Percentiles rank a stretch among this genome's conserved stretches.
Evolutionary conservation across 2,113 vertebrate genomes (phyloP).

Genomic region (Sorex araneus): DNA sequence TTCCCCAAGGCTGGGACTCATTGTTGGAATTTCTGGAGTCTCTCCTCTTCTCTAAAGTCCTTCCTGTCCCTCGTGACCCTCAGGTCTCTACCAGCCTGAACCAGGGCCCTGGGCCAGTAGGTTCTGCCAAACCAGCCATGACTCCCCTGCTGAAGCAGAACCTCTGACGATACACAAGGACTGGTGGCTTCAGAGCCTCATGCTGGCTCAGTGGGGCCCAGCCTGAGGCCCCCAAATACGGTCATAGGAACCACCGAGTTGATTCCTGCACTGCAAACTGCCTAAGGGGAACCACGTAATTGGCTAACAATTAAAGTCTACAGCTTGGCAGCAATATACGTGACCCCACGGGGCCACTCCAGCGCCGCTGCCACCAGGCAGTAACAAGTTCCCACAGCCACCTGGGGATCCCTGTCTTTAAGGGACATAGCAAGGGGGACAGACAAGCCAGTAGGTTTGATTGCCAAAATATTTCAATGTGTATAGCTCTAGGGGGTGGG

Average conservation of each 20-base stretch:
- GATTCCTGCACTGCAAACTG: neutral
- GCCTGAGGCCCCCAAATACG: neutral
- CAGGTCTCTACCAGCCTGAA: neutral
- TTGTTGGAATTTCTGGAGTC: neutral
- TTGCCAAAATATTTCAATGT: constrained; percentile 19
- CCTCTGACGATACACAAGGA: neutral
- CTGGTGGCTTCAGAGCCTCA: neutral
- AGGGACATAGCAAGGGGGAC: neutral
- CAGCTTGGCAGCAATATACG: neutral
- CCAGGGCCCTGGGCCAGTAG: too few species aligned
- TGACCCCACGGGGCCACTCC: neutral
- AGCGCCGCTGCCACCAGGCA: neutral
- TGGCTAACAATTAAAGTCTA: neutral
- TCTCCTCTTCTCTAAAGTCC: neutral
- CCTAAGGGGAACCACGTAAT: neutral
- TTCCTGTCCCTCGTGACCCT: neutral
- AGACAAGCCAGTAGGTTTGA: neutral
- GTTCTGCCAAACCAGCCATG: neutral
- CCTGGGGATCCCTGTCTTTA: neutral
- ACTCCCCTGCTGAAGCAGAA: neutral
- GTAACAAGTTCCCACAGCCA: neutral
- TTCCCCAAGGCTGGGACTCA: neutral
- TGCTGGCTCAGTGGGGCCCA: neutral
- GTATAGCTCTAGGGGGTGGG: neutral
- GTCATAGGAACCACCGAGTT: neutral